These are phyloP conservation scores for Drosophila tani DNA, from an alignment of 1,140 invertebrate species.

Conservation along the genomic window DNA sequence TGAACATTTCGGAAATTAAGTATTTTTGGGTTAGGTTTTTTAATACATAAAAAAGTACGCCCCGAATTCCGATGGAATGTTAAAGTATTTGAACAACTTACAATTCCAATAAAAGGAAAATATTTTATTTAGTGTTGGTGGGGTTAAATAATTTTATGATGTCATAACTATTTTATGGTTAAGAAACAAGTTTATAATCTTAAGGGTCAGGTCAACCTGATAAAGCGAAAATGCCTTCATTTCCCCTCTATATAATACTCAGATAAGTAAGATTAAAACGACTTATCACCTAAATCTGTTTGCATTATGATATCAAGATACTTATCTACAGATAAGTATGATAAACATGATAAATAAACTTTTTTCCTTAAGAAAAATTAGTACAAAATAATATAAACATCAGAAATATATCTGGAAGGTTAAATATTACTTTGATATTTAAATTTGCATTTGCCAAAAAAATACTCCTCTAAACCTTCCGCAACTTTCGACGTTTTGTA, in stretches of 20 bases:
- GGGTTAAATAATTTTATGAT: neutral
- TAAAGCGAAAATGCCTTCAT: neutral
- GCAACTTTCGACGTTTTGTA: slow-evolving; percentile 18
- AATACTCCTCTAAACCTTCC: neutral
- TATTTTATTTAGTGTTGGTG: neutral
- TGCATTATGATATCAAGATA: neutral
- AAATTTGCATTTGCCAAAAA: neutral
- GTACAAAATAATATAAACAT: neutral
- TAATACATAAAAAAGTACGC: neutral
- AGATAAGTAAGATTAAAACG: neutral
- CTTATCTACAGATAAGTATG: neutral
- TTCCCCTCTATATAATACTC: neutral
- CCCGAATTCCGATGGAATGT: neutral
- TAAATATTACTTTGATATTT: neutral
- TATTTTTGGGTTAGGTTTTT: neutral
- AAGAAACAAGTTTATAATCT: neutral
- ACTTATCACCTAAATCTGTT: slow-evolving; percentile 3
- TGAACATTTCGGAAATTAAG: slow-evolving; percentile 3
- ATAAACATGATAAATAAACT: neutral
- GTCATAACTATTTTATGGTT: neutral
- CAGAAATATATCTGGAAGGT: neutral
- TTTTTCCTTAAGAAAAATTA: too few relatives aligned
- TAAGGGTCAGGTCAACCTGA: neutral
- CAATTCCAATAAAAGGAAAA: neutral
- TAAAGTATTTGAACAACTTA: neutral